Conservation (phyloP, 2,888 invertebrate species). For the Napeogenes sylphis region DNA sequence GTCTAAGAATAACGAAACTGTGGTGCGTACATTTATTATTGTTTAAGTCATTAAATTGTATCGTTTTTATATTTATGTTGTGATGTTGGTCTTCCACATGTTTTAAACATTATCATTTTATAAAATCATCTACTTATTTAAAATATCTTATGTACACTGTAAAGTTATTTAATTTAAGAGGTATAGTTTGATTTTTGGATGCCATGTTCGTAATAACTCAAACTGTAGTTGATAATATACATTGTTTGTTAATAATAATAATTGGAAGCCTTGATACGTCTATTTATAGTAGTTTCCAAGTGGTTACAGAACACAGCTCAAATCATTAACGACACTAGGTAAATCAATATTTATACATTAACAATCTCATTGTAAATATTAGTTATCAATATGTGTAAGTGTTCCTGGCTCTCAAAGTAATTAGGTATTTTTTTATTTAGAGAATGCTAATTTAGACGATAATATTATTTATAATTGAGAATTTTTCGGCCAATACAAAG, state of each 20-base stretch:
- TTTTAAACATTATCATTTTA: conserved; percentile 54
- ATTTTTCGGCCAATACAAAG: conserved; percentile 73
- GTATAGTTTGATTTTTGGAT: conserved; percentile 45
- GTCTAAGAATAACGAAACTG: conserved; percentile 27
- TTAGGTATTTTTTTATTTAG: conserved; percentile 64
- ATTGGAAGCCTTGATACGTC: conserved; percentile 21
- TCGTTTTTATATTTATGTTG: conserved; percentile 72
- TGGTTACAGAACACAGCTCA: conserved; percentile 59
- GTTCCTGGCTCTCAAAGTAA: conserved; percentile 78
- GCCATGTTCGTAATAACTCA: conserved; percentile 47
- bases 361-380: conserved; percentile 76
- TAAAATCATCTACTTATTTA: conserved; percentile 62
- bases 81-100: conserved; percentile 76
- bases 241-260: conserved; percentile 24
- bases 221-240: conserved; percentile 37
- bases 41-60: conserved; percentile 54
- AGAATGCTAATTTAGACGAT: conserved; percentile 55
- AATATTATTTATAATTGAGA: conserved; percentile 63
- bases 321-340: conserved; percentile 72
- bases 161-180: conserved; percentile 50
- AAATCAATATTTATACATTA: conserved; percentile 67
- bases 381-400: conserved; percentile 64
- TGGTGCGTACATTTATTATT: conserved; percentile 57
- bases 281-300: no score
- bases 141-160: conserved; percentile 44